A percentile compares a stretch with the other conserved stretches of the same genome.
Conservation (phyloP, 2,888 invertebrate species). For the Brachyptera putata region DNA sequence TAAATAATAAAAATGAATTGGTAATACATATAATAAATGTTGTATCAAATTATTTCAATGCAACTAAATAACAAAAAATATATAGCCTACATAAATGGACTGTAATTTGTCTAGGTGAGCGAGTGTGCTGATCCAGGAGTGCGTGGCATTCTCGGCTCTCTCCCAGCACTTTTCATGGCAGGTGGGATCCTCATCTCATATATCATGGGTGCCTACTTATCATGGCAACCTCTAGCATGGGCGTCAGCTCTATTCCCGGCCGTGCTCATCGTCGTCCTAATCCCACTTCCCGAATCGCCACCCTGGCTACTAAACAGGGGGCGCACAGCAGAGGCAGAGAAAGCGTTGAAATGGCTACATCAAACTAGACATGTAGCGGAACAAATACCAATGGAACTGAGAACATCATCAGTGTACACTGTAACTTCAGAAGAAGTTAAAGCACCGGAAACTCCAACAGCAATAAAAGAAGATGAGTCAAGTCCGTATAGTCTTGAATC, state of each 20-base stretch:
- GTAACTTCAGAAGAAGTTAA: constrained; percentile 13
- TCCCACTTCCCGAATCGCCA: constrained; percentile 62
- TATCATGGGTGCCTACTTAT: constrained; percentile 53
- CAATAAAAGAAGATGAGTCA: neutral
- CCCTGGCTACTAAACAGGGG: constrained; percentile 52
- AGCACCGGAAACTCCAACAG: neutral
- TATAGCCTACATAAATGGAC: too few relatives aligned
- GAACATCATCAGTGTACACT: constrained; percentile 16
- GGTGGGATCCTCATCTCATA: constrained; percentile 60
- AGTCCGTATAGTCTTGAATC: constrained; percentile 21
- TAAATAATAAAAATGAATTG: too few relatives aligned
- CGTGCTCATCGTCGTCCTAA: constrained; percentile 49
- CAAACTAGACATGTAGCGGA: constrained; percentile 31
- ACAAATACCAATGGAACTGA: constrained; percentile 3
- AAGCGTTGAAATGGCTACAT: constrained; percentile 52
- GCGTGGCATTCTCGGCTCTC: constrained; percentile 59
- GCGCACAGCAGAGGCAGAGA: constrained; percentile 47
- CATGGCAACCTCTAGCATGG: constrained; percentile 57
- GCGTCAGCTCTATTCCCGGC: constrained; percentile 49
- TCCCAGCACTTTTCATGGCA: constrained; percentile 62
- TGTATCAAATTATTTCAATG: too few relatives aligned
- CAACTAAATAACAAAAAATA: too few relatives aligned
- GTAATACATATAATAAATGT: too few relatives aligned
- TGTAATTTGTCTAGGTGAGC: constrained; percentile 52
- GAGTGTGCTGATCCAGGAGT: constrained; percentile 61